Percentiles rank a stretch among this genome's conserved stretches.
Evolutionary conservation across 2,797 vertebrate species (phyloP).

Genomic region (Gallinago stenura): DNA sequence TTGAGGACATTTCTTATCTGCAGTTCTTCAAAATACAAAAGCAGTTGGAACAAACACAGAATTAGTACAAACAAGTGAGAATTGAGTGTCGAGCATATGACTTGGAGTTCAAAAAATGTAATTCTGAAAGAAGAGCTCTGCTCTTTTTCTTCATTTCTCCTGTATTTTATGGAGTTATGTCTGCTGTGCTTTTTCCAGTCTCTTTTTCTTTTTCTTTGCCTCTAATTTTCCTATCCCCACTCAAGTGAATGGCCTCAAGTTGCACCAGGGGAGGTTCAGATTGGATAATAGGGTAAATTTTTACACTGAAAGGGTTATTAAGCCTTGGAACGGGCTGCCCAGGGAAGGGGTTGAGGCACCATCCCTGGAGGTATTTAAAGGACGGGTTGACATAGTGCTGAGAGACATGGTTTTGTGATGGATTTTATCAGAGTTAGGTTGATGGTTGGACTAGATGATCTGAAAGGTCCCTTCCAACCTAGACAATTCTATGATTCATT

Average conservation of each 20-base stretch:
- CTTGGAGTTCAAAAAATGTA: not conserved
- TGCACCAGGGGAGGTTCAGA: too few species aligned
- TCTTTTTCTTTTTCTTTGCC: not conserved
- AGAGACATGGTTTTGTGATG: too few species aligned
- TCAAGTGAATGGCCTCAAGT: not conserved
- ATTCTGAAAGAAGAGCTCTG: not conserved
- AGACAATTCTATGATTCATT: not conserved
- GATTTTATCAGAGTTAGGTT: too few species aligned
- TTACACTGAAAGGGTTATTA: too few species aligned
- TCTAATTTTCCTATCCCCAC: not conserved
- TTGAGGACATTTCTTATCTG: not conserved
- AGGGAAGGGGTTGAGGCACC: too few species aligned
- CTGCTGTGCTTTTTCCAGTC: not conserved
- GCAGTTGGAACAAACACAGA: slow-evolving; percentile 22
- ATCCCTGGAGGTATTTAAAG: too few species aligned
- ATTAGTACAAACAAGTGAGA: not conserved
- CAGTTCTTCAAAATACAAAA: not conserved
- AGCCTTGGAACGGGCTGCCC: too few species aligned
- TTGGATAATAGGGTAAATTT: too few species aligned
- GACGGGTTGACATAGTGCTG: too few species aligned
- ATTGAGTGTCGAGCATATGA: not conserved
- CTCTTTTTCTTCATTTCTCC: not conserved
- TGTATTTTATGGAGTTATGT: not conserved
- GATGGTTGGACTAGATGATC: too few species aligned
- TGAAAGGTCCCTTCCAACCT: too few species aligned